Base-by-base conservation (phyloP, 2,113 vertebrate species). In the Nannobrachium achirus region DNA sequence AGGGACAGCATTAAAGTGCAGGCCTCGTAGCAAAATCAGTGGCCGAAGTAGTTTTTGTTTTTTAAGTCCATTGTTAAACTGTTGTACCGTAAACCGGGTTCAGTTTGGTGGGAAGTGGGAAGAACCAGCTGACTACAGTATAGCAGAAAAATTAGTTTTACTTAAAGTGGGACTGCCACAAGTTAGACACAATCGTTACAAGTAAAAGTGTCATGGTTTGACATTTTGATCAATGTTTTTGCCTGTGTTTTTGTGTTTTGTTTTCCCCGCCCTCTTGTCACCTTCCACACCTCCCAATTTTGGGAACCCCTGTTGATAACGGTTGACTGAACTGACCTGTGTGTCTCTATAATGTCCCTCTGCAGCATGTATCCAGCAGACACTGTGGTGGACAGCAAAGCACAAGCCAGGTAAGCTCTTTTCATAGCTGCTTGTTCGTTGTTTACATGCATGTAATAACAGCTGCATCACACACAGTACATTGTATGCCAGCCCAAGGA, bases 301-400 rank as follows among this genome's bases (percentile, higher is more conserved):
- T 38, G 16, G 13, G 52, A 20, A 3, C 11, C 10, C 11, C 18
- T 55, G 16, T 55, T n/a, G 72, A 73, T 38, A 78, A 73, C 60
- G 63, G 42, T 38, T 6, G 25, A 82, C 52, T 80, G 46, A 79
- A 84, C 69, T 87, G 55, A 89, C 64, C 71, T n/a, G n/a, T n/a
- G n/a, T n/a, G n/a, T n/a, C n/a, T n/a, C n/a, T n/a, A n/a, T n/a
- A n/a, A n/a, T n/a, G n/a, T 73, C 84, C 18, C 67, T 92, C 83
- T 78, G 60, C 86, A 99, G 97, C 97, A 99, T 85, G 92, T 97
- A 76, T 98, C 96, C 85, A 99, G 96, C 85, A 94, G 95, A 84
- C 97, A 98, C 92, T 97, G 96, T 85, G 96, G 25, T 33, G 25
- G 97, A 75, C 97, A 98, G 85, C 97, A 98, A 89, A 98, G 94